These are phyloP conservation scores for Campaea margaritaria DNA, from an alignment of 2,888 invertebrate species.

Conservation along the genomic window DNA sequence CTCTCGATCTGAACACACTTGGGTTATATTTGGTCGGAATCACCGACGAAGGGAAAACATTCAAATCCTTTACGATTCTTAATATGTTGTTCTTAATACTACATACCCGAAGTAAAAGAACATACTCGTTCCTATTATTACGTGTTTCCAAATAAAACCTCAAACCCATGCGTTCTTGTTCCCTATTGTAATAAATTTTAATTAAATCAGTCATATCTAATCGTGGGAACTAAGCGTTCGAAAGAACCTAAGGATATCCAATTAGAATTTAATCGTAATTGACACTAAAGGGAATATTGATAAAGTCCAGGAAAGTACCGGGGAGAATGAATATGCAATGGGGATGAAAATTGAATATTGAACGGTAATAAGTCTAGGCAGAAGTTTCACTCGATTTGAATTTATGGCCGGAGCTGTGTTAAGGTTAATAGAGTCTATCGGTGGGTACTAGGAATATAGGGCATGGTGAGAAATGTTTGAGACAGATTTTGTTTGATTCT, in stretches of 20 bases:
- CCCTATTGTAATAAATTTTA: neutral
- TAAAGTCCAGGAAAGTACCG: slow-evolving; percentile 44
- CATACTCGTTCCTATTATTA: too few relatives aligned
- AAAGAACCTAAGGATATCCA: slow-evolving; percentile 42
- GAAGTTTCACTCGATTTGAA: slow-evolving; percentile 29
- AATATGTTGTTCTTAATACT: too few relatives aligned
- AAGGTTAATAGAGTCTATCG: slow-evolving; percentile 26
- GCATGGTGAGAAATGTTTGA: too few relatives aligned
- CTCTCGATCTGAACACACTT: too few relatives aligned
- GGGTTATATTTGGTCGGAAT: too few relatives aligned
- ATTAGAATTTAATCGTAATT: slow-evolving; percentile 61
- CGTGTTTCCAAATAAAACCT: too few relatives aligned
- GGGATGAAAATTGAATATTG: slow-evolving; percentile 51
- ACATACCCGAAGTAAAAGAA: too few relatives aligned
- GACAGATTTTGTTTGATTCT: too few relatives aligned
- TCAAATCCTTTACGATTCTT: too few relatives aligned
- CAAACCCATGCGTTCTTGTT: too few relatives aligned
- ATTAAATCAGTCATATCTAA: neutral
- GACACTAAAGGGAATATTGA: slow-evolving; percentile 43
- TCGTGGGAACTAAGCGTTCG: slow-evolving; percentile 1
- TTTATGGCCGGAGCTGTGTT: slow-evolving; percentile 20
- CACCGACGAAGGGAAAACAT: too few relatives aligned
- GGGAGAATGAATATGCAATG: slow-evolving; percentile 56
- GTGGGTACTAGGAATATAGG: neutral
- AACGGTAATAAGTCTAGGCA: slow-evolving; percentile 50